Conservation (phyloP, 92 coral and sea anemone species). For the Palythoa heliodiscus region DNA sequence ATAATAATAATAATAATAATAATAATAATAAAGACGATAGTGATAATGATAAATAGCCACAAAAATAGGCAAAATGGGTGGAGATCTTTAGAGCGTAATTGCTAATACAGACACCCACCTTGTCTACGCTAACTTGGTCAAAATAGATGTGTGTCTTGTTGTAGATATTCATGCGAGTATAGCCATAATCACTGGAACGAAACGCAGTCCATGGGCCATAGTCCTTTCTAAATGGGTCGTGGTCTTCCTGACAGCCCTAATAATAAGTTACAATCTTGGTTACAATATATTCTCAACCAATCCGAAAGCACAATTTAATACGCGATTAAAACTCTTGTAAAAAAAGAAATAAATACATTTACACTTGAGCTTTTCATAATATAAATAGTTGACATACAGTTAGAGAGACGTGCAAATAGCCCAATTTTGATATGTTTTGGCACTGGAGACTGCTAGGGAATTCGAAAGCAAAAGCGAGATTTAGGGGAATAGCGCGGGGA, state of each 20-base stretch:
- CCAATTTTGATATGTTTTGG: no score
- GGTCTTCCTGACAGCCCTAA: conserved; percentile 90
- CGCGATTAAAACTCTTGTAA: background rate
- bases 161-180: conserved; percentile 82
- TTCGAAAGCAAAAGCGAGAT: no score
- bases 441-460: no score
- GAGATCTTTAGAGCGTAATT: no score
- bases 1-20: no score
- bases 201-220: conserved; percentile 91
- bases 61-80: no score
- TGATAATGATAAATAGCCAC: no score
- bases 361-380: no score
- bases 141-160: conserved; percentile 86
- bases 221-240: conserved; percentile 76
- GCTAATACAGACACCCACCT: conserved; percentile 57
- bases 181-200: conserved; percentile 93
- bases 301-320: background rate
- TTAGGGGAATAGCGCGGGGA: no score
- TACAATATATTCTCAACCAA: background rate
- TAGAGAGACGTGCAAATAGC: no score
- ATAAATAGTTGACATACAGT: no score
- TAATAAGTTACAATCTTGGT: background rate
- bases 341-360: background rate
- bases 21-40: no score
- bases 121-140: conserved; percentile 94